These are phyloP conservation scores for Galerucella nymphaeae DNA, from an alignment of 2,888 invertebrate genomes.

Conservation along the genomic window DNA sequence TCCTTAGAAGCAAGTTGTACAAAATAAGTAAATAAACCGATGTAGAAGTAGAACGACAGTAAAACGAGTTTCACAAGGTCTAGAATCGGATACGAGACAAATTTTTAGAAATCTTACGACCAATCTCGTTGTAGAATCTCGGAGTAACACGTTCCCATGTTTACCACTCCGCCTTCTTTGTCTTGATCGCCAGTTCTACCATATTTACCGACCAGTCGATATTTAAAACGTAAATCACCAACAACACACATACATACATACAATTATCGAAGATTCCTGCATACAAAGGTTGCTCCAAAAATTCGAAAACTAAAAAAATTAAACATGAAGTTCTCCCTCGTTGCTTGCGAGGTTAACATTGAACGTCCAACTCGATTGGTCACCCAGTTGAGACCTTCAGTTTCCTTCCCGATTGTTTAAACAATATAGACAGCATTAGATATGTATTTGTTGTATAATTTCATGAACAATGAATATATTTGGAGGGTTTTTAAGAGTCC, in stretches of 20 bases:
- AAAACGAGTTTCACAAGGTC: conserved; percentile 52
- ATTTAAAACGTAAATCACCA: conserved; percentile 6
- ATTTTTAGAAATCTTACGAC: conserved; percentile 53
- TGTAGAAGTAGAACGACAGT: conserved; percentile 45
- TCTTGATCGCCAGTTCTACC: conserved; percentile 31
- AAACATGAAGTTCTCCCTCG: no score
- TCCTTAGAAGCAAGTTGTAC: conserved; percentile 43
- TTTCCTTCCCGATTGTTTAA: no score
- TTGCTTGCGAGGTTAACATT: no score
- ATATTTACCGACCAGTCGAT: conserved; percentile 28
- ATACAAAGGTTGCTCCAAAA: background rate
- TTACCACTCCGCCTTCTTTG: conserved; percentile 38
- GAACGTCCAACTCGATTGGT: no score
- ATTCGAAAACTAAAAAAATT: no score
- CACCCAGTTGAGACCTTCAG: no score
- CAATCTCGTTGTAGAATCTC: conserved; percentile 53
- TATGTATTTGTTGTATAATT: no score
- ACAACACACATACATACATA: background rate
- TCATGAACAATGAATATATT: no score
- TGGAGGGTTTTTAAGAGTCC: background rate
- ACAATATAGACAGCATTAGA: no score
- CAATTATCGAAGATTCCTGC: background rate
- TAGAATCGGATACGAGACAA: conserved; percentile 53
- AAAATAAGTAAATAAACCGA: conserved; percentile 50
- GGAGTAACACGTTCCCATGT: conserved; percentile 46